Conservation (phyloP, 2,113 vertebrate species). For the Aldabrachelys gigantea region DNA sequence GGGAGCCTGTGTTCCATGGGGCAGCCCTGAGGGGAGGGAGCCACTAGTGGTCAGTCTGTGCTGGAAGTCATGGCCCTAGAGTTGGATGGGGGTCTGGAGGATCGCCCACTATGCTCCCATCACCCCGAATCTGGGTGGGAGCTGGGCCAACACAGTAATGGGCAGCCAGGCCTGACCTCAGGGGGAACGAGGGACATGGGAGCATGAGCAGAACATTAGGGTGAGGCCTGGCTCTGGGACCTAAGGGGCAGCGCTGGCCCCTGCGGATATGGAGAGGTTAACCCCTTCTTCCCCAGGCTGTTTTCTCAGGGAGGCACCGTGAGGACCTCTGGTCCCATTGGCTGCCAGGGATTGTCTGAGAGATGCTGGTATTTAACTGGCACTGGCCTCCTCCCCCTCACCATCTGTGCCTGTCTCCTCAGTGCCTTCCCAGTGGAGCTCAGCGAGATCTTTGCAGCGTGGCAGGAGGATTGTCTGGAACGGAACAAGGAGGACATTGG, state of each 20-base stretch:
- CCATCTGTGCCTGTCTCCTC: background rate
- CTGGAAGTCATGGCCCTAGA: background rate
- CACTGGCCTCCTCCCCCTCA: background rate
- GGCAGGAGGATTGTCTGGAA: slow-evolving; percentile 85
- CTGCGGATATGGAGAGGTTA: no score
- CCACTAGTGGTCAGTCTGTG: background rate
- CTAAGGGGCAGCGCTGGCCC: background rate
- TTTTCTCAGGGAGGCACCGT: no score
- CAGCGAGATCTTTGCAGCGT: slow-evolving; percentile 87
- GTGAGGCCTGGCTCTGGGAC: no score
- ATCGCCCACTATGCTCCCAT: background rate
- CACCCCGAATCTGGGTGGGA: background rate
- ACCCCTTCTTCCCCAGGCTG: no score
- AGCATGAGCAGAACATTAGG: no score
- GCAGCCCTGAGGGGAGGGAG: background rate
- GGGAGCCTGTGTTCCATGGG: no score
- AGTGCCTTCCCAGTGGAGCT: slow-evolving; percentile 92
- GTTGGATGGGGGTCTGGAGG: no score
- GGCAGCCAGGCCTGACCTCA: background rate
- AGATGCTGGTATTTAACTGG: background rate
- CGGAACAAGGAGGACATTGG: slow-evolving; percentile 83
- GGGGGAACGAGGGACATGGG: background rate
- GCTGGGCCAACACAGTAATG: background rate
- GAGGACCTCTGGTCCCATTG: background rate
- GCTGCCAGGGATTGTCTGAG: background rate